Evolutionary conservation across 1,140 invertebrate species (phyloP), one percentile per base, ranked within the genome.

Genomic region (Helicoverpa zea): DNA sequence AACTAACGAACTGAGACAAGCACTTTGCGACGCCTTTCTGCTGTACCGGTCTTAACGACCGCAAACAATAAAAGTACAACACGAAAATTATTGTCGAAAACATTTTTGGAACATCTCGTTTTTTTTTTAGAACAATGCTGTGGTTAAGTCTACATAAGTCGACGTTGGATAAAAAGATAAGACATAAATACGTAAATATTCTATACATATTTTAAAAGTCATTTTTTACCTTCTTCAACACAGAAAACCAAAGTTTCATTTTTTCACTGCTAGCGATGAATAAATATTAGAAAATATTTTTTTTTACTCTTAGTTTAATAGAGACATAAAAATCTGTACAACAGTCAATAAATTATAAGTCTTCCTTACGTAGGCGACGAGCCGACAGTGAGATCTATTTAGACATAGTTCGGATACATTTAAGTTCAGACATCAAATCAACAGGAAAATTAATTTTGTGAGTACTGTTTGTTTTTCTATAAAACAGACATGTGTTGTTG

Each of bases 1-100:
- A 82, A 75, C 82, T 82, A 86, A 86, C 82, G 80, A 86, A 82
- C 80, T 79, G 68, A 61, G 54, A 75, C 68, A 58, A 74, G 66
- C 74, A 73, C 74, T 81, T 74, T 75, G 52, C 74, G 49, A 54
- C 51, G 68, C 70, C 64, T 75, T 79, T 75, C 77, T 75, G 73
- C 18, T 59, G 7, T 43, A 43, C 47, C 64, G 52, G 18, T 66
- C 49, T 52, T 77, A 64, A 43, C 74, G 64, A 77, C 23, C 49
- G 18, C n/a, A 23, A 52, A 77, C 43, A 64, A 63, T 61, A 59
- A 64, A 59, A 23, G n/a, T n/a, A 13, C 23, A 18, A 13, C 14
- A 64, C 47, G 18, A 47, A 30, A 59, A 77, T 63, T 49, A 35
- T 43, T 43, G 35, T 18, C 11, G 58, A 30, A 5, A 7, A 12